Evolutionary conservation across 2,888 invertebrate genomes (phyloP).

Genomic region (Thymelicus acteon): DNA sequence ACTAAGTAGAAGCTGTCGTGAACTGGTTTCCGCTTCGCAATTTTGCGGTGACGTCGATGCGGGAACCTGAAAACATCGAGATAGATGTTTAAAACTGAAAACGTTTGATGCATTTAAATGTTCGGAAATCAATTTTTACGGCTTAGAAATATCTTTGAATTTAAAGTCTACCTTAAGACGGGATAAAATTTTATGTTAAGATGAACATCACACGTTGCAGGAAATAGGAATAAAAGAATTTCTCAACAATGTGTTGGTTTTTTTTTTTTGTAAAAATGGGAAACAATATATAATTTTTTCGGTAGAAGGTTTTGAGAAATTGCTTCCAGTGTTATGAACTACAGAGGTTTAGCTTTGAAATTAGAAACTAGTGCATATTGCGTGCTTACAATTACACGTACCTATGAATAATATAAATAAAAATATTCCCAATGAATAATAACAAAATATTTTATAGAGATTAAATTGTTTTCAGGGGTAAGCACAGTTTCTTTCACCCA

Average conservation of each 20-base stretch:
- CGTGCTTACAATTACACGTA: too few relatives aligned
- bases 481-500: too few relatives aligned
- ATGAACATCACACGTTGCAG: neutral
- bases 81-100: neutral
- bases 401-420: too few relatives aligned
- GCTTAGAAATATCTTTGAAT: conserved; percentile 17
- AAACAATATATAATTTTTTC: too few relatives aligned
- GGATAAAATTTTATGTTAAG: conserved; percentile 23
- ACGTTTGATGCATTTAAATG: conserved; percentile 21
- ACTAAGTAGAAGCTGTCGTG: conserved; percentile 3
- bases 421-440: too few relatives aligned
- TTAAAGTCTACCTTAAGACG: neutral
- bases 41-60: conserved; percentile 5
- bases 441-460: too few relatives aligned
- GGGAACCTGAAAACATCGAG: conserved; percentile 2
- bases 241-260: neutral
- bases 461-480: too few relatives aligned
- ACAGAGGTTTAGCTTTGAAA: too few relatives aligned
- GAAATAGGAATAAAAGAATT: neutral
- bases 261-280: neutral
- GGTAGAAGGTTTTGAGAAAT: too few relatives aligned
- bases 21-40: conserved; percentile 10
- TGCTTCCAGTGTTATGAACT: too few relatives aligned
- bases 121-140: conserved; percentile 24
- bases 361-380: too few relatives aligned